These are phyloP conservation scores for Palythoa grandiflora DNA, from an alignment of 92 coral and sea anemone species.

Conservation along the genomic window DNA sequence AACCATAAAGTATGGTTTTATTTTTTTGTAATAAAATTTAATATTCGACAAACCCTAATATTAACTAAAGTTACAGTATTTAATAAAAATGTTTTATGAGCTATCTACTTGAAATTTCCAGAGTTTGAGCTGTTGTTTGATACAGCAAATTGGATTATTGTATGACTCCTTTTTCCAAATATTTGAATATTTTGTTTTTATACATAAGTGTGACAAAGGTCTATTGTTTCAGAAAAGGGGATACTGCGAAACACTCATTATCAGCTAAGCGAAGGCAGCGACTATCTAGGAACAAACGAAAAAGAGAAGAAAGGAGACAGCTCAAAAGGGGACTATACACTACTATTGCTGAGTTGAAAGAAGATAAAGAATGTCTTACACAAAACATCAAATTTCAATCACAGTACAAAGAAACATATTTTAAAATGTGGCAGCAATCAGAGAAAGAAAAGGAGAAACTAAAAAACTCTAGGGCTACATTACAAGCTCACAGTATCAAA, in stretches of 20 bases:
- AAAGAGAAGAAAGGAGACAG: conserved; percentile 43
- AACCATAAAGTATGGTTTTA: too few species aligned
- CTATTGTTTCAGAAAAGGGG: conserved; percentile 60
- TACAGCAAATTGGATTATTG: too few species aligned
- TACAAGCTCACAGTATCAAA: neutral
- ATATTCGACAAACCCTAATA: too few species aligned
- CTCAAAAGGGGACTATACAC: conserved; percentile 27
- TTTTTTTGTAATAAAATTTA: too few species aligned
- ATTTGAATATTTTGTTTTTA: too few species aligned
- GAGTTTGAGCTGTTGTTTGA: conserved; percentile 4
- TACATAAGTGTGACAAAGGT: too few species aligned
- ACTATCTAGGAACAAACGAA: conserved; percentile 64
- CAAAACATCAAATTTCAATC: conserved; percentile 44
- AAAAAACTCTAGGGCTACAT: conserved; percentile 34
- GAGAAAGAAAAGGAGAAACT: conserved; percentile 71
- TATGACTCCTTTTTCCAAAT: too few species aligned
- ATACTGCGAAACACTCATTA: conserved; percentile 59
- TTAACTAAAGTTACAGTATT: too few species aligned
- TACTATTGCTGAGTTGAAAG: conserved; percentile 41
- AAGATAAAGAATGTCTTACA: conserved; percentile 50
- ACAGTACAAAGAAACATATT: conserved; percentile 67
- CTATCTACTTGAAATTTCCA: neutral
- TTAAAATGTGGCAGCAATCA: conserved; percentile 73
- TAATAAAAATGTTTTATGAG: too few species aligned
- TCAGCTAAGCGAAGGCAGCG: conserved; percentile 66